phyloP scores from a whole-genome alignment of 53 echinoderm and acorn worm species.

The Apostichopus leukothele region DNA sequence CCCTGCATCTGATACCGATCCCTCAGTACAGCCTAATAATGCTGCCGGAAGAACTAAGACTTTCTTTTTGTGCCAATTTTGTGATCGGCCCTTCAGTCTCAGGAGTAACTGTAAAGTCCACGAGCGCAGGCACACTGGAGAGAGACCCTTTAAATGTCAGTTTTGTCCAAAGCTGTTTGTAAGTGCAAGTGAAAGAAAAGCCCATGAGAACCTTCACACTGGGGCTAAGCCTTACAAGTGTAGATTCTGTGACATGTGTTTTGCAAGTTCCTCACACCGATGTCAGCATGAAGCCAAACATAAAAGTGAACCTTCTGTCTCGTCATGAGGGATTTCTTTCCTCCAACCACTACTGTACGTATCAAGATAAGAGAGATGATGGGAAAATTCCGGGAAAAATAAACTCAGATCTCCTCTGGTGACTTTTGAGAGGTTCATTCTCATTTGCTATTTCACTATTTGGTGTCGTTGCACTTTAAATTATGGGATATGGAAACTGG shows the following conservation, averaged over 20 bases:
- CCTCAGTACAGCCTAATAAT: neutral
- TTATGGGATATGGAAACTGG: no score
- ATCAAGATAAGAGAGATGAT: no score
- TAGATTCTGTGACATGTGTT: constrained; percentile 48
- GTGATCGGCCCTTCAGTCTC: constrained; percentile 1
- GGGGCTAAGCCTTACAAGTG: constrained; percentile 51
- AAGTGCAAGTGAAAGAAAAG: constrained; percentile 16
- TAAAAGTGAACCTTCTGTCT: neutral
- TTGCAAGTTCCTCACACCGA: constrained; percentile 50
- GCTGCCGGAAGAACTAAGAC: neutral
- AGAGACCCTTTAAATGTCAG: constrained; percentile 50
- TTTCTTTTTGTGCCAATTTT: constrained; percentile 15
- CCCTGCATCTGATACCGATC: neutral
- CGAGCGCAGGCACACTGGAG: constrained; percentile 57
- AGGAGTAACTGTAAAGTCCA: constrained; percentile 29
- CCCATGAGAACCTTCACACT: constrained; percentile 46
- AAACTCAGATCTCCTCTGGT: no score
- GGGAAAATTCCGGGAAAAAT: no score
- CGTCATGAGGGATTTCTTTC: no score
- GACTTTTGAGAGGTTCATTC: no score
- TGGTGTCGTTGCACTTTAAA: no score
- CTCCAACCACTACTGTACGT: no score
- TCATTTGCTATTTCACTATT: no score
- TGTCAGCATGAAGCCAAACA: constrained; percentile 50
- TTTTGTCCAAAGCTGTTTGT: constrained; percentile 49